A percentile compares a stretch with the other conserved stretches of the same genome.
Conservation (phyloP, 1,140 invertebrate species). For the Aricia agestis region DNA sequence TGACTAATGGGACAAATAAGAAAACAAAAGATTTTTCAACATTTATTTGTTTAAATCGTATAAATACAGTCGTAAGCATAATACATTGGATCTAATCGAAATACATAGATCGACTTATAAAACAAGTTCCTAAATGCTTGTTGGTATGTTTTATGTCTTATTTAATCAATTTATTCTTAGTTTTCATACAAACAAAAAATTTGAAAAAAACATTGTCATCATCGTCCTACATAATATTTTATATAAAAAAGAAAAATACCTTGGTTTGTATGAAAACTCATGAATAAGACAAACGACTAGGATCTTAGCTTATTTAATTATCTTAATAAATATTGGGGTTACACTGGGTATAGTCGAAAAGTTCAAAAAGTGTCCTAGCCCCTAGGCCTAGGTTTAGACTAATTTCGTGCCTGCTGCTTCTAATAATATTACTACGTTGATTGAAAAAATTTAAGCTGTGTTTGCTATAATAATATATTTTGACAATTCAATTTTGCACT, state of each 20-base stretch:
- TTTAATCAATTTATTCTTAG: slow-evolving; percentile 35
- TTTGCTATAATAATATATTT: too few relatives aligned
- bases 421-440: too few relatives aligned
- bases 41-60: slow-evolving; percentile 56
- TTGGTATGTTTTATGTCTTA: slow-evolving; percentile 63
- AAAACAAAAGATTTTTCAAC: slow-evolving; percentile 39
- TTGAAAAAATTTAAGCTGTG: too few relatives aligned
- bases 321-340: neutral
- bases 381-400: neutral
- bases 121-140: slow-evolving; percentile 62
- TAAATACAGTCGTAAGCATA: slow-evolving; percentile 56
- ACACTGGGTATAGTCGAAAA: slow-evolving; percentile 1
- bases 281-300: slow-evolving; percentile 39
- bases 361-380: neutral
- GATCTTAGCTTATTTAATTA: slow-evolving; percentile 24
- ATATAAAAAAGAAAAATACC: neutral
- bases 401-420: neutral
- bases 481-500: too few relatives aligned
- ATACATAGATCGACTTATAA: slow-evolving; percentile 38
- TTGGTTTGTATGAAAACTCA: slow-evolving; percentile 36
- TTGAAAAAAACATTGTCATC: neutral
- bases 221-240: too few relatives aligned
- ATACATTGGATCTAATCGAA: slow-evolving; percentile 44
- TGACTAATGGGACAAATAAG: neutral
- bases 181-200: slow-evolving; percentile 34